A percentile compares a stretch with the other conserved stretches of the same genome.
Conservation (phyloP, 2,888 invertebrate genomes). For the Arrhopalites spinosus region DNA sequence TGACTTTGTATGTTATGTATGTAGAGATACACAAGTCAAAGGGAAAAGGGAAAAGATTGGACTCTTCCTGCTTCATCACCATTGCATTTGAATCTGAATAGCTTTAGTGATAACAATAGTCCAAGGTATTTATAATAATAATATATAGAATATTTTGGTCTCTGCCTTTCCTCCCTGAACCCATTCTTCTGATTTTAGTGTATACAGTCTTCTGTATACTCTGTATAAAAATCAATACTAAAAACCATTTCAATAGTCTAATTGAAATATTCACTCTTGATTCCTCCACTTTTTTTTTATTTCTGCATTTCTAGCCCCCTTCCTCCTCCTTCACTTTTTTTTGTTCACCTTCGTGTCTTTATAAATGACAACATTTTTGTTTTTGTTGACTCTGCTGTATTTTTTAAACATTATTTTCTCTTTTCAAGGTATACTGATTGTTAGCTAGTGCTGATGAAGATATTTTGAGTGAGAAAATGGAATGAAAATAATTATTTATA, state of each 20-base stretch:
- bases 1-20: neutral
- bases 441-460: too few species aligned
- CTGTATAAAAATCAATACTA: slow-evolving; percentile 31
- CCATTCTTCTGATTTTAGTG: too few species aligned
- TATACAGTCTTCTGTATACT: too few species aligned
- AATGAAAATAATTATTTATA: too few species aligned
- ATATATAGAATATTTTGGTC: slow-evolving; percentile 44
- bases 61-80: slow-evolving; percentile 41
- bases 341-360: neutral
- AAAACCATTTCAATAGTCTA: slow-evolving; percentile 25
- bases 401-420: neutral
- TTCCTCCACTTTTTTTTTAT: slow-evolving; percentile 6
- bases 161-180: slow-evolving; percentile 32
- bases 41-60: slow-evolving; percentile 32
- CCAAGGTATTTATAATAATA: slow-evolving; percentile 46
- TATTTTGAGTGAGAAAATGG: too few species aligned
- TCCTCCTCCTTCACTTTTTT: neutral
- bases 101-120: slow-evolving; percentile 43
- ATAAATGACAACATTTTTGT: neutral
- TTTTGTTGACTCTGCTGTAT: neutral
- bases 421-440: too few species aligned
- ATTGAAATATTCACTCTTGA: slow-evolving; percentile 28
- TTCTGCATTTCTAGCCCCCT: neutral
- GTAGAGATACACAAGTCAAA: neutral
- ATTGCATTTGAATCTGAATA: slow-evolving; percentile 37